Percentiles rank a stretch among this genome's conserved stretches.
These are phyloP conservation scores for Grammomys surdaster DNA, from an alignment of 2,113 vertebrate genomes.

Conservation along the genomic window DNA sequence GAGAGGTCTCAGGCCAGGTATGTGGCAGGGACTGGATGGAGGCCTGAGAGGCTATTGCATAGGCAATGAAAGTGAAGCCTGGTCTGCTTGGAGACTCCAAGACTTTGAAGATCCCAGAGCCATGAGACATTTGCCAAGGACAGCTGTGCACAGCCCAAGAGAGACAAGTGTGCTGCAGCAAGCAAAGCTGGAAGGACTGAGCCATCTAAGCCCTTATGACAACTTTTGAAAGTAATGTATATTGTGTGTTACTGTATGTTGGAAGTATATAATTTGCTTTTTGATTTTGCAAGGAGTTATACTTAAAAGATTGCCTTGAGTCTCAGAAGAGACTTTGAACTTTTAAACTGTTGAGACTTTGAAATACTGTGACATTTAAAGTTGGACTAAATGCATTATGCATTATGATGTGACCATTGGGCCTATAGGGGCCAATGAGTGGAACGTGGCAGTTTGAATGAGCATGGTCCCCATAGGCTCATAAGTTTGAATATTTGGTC, in stretches of 20 bases:
- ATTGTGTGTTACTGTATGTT: not conserved
- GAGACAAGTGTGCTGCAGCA: not conserved
- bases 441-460: not conserved
- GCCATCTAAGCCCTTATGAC: not conserved
- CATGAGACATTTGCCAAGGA: not conserved
- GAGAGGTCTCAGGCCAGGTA: not conserved
- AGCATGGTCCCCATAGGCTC: not conserved
- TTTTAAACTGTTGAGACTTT: not conserved
- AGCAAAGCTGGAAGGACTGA: not conserved
- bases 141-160: not conserved
- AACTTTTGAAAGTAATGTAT: not conserved
- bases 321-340: not conserved
- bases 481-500: not conserved
- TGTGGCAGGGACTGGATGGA: not conserved
- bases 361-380: not conserved
- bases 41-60: not conserved
- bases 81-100: not conserved
- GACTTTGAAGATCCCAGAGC: not conserved
- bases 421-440: not conserved
- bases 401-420: not conserved
- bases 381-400: not conserved
- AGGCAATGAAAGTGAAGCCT: not conserved
- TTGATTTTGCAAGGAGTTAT: not conserved
- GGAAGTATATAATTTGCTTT: not conserved
- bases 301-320: not conserved